A percentile compares a stretch with the other conserved stretches of the same genome.
phyloP scores from a whole-genome alignment of 2,797 vertebrate genomes.

The Platyrinchus mystaceus region DNA sequence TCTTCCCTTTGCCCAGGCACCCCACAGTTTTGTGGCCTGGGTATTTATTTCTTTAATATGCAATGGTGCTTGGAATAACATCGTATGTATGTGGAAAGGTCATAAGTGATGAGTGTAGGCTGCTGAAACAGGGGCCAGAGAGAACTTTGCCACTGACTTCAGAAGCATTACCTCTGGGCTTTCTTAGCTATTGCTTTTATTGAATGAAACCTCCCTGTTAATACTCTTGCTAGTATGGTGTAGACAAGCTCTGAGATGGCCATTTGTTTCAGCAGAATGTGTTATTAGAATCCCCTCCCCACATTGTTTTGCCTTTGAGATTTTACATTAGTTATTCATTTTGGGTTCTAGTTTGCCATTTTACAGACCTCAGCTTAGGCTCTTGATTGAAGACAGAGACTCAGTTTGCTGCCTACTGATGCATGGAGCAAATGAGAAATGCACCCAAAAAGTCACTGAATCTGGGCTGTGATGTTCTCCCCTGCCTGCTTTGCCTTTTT shows the following conservation, averaged over 20 bases:
- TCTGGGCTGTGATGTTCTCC: neutral
- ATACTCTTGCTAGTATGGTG: neutral
- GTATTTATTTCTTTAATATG: neutral
- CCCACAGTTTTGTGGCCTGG: neutral
- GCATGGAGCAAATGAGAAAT: constrained; percentile 9
- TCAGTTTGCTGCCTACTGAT: constrained; percentile 33
- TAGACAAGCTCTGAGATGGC: constrained; percentile 12
- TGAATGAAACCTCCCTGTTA: neutral
- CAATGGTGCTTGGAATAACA: neutral
- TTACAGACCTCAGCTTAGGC: constrained; percentile 29
- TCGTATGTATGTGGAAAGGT: neutral
- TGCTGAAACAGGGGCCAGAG: neutral
- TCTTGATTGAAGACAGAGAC: constrained; percentile 56
- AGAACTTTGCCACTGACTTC: neutral
- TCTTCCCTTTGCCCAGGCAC: neutral
- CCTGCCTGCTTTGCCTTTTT: neutral
- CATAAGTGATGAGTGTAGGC: neutral
- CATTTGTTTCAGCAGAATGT: constrained; percentile 25
- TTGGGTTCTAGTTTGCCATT: constrained; percentile 51
- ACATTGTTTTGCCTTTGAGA: constrained; percentile 47
- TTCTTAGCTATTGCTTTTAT: neutral
- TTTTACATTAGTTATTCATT: constrained; percentile 49
- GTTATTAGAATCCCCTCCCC: constrained; percentile 11
- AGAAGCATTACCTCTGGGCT: constrained; percentile 5
- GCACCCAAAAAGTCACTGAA: neutral